A percentile compares a stretch with the other conserved stretches of the same genome.
phyloP scores from a whole-genome alignment of 2,888 invertebrate genomes.

The Masnerella sp. region DNA sequence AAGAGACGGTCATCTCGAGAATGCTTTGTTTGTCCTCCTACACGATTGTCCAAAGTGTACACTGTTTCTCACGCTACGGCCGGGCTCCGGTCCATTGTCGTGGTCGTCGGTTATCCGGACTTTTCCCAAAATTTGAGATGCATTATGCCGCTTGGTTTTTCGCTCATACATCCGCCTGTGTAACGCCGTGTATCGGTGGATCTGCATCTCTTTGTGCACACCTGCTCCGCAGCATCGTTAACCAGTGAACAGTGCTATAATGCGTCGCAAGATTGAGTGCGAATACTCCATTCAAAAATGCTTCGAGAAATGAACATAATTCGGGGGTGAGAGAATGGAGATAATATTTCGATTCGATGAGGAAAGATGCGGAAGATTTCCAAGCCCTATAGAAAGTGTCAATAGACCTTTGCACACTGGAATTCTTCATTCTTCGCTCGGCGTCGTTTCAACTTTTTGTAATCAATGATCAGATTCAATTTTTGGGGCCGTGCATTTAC shows the following conservation, averaged over 20 bases:
- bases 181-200: conserved; percentile 63
- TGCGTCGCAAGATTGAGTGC: conserved; percentile 49
- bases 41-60: conserved; percentile 38
- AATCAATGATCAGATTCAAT: no score
- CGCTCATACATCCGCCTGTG: conserved; percentile 36
- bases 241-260: conserved; percentile 46
- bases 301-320: conserved; percentile 45
- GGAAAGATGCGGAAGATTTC: conserved; percentile 27
- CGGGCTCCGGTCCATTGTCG: conserved; percentile 71
- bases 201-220: conserved; percentile 68
- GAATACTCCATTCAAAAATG: conserved; percentile 39
- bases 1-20: conserved; percentile 1
- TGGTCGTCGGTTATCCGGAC: conserved; percentile 64
- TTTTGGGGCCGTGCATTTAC: no score
- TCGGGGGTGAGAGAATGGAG: conserved; percentile 48
- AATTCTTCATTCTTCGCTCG: conserved; percentile 28
- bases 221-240: conserved; percentile 64
- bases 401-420: conserved; percentile 16
- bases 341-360: conserved; percentile 46
- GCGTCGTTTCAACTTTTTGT: conserved; percentile 1
- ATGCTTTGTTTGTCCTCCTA: conserved; percentile 18
- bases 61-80: conserved; percentile 73
- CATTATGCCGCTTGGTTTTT: conserved; percentile 61
- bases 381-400: conserved; percentile 21
- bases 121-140: conserved; percentile 65